Conservation (phyloP, 2,888 invertebrate genomes). For the Drosophila formosana region DNA sequence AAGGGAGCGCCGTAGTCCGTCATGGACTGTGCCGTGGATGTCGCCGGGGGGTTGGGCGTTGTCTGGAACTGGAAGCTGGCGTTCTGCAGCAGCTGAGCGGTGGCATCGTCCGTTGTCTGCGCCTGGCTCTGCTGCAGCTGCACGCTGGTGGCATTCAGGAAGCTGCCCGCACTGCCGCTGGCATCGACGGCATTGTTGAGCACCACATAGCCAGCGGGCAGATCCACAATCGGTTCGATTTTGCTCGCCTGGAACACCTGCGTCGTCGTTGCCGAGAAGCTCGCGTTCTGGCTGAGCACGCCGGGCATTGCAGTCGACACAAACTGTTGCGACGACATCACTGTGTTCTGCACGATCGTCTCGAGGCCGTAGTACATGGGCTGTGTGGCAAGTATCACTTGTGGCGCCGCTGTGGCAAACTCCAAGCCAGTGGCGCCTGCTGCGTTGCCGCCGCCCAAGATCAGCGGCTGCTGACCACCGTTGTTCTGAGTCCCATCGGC, state of each 20-base stretch:
- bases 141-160: slow-evolving; percentile 68
- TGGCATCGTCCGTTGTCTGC: slow-evolving; percentile 61
- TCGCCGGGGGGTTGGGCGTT: slow-evolving; percentile 17
- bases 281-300: slow-evolving; percentile 92
- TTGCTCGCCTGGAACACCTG: slow-evolving; percentile 90
- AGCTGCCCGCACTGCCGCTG: slow-evolving; percentile 32
- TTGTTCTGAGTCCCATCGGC: slow-evolving; percentile 52
- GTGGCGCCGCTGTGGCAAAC: slow-evolving; percentile 81
- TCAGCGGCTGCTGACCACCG: slow-evolving; percentile 71
- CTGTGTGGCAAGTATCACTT: slow-evolving; percentile 88
- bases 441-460: slow-evolving; percentile 63
- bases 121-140: slow-evolving; percentile 67
- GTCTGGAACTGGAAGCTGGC: slow-evolving; percentile 68
- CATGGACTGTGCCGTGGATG: slow-evolving; percentile 44
- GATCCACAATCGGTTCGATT: slow-evolving; percentile 92
- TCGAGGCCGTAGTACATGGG: slow-evolving; percentile 93
- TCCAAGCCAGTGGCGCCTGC: slow-evolving; percentile 68
- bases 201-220: slow-evolving; percentile 90
- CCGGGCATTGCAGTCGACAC: slow-evolving; percentile 93
- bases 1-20: slow-evolving; percentile 57
- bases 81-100: slow-evolving; percentile 68
- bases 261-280: slow-evolving; percentile 93
- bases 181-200: slow-evolving; percentile 87
- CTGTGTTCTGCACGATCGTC: slow-evolving; percentile 94
- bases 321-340: slow-evolving; percentile 95